A percentile compares a stretch with the other conserved stretches of the same genome.
These are phyloP conservation scores for Rhabdophis nuchalis DNA, from an alignment of 2,797 vertebrate species.

Conservation along the genomic window DNA sequence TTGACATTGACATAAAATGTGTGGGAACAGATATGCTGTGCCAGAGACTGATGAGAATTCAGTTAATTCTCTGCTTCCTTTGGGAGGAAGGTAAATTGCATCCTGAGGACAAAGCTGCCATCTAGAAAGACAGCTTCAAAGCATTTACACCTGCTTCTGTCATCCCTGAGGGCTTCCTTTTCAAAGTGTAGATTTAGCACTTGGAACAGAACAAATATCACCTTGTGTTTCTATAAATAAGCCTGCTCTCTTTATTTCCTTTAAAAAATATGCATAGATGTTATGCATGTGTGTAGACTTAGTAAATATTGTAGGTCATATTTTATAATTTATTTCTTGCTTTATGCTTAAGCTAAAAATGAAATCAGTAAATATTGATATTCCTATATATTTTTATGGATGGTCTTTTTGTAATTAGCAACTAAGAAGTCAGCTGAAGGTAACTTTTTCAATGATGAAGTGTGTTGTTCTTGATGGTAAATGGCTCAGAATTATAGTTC, in stretches of 20 bases:
- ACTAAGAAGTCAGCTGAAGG: background rate
- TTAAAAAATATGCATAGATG: background rate
- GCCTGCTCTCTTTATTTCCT: constrained; percentile 6
- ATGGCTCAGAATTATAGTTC: background rate
- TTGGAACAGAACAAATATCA: constrained; percentile 28
- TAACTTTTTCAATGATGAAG: background rate
- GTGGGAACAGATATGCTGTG: constrained; percentile 22
- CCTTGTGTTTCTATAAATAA: constrained; percentile 29
- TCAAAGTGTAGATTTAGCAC: constrained; percentile 32
- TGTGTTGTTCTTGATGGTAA: background rate
- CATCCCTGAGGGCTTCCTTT: constrained; percentile 42
- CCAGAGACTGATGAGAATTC: constrained; percentile 6
- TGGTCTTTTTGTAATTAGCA: constrained; percentile 14
- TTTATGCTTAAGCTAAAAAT: background rate
- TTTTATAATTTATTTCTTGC: background rate
- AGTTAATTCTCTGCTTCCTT: constrained; percentile 33
- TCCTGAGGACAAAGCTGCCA: constrained; percentile 23
- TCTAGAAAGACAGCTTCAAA: constrained; percentile 42
- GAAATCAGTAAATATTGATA: background rate
- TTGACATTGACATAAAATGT: constrained; percentile 30
- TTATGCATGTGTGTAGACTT: background rate
- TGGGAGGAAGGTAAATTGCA: constrained; percentile 28
- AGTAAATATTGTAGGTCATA: rapidly evolving
- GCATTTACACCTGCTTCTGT: constrained; percentile 30
- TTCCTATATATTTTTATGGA: background rate